Conservation (phyloP, 2,888 invertebrate genomes). For the Caenorhabditis sp. region DNA sequence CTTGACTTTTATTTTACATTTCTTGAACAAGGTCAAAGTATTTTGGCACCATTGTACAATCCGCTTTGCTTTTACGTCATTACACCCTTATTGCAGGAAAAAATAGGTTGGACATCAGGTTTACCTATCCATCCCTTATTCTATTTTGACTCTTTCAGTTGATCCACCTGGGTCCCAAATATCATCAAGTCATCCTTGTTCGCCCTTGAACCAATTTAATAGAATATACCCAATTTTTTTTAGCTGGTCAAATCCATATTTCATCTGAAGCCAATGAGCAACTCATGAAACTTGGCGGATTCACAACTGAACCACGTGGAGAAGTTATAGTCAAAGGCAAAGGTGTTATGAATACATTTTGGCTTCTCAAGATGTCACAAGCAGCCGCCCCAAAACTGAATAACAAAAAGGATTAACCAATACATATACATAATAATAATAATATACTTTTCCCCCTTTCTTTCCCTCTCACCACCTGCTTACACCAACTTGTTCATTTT, state of each 20-base stretch:
- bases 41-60: too few relatives aligned
- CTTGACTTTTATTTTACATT: too few relatives aligned
- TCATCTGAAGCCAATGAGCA: slow-evolving; percentile 22
- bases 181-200: too few relatives aligned
- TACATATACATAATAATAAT: not conserved
- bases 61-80: too few relatives aligned
- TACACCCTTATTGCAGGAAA: too few relatives aligned
- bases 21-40: too few relatives aligned
- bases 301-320: slow-evolving; percentile 47
- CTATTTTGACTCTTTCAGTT: too few relatives aligned
- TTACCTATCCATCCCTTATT: too few relatives aligned
- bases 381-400: slow-evolving; percentile 27
- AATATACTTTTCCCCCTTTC: not conserved
- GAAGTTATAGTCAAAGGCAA: slow-evolving; percentile 65
- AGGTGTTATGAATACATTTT: slow-evolving; percentile 60
- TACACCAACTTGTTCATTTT: slow-evolving; percentile 1
- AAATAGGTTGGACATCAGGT: too few relatives aligned
- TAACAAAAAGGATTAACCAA: slow-evolving; percentile 18
- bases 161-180: too few relatives aligned
- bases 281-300: slow-evolving; percentile 10
- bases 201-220: too few relatives aligned
- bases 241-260: slow-evolving; percentile 33
- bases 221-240: too few relatives aligned
- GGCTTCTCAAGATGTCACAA: slow-evolving; percentile 43
- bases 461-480: slow-evolving; percentile 2